These are phyloP conservation scores for Percopsis transmontana DNA, from an alignment of 2,113 vertebrate genomes.

Conservation along the genomic window DNA sequence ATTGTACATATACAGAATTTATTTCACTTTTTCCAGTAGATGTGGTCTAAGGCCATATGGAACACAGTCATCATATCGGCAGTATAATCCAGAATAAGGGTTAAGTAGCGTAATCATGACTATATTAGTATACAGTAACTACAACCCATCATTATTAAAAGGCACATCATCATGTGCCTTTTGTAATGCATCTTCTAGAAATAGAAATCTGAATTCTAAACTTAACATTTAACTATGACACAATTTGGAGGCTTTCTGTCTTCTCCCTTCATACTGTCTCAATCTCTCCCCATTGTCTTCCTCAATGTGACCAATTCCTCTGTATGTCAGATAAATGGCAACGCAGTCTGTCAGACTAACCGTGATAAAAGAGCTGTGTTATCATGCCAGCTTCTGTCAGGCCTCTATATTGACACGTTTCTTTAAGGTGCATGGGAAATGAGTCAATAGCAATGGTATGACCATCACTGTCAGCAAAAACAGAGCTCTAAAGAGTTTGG, in stretches of 20 bases:
- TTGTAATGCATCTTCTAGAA: not conserved
- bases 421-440: constrained; percentile 15
- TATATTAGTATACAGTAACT: not conserved
- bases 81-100: not conserved
- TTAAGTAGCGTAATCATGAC: not conserved
- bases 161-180: not conserved
- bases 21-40: constrained; percentile 30
- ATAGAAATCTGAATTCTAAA: not conserved
- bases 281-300: constrained; percentile 3
- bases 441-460: constrained; percentile 4
- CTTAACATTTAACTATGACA: not conserved
- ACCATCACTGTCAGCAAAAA: constrained; percentile 25
- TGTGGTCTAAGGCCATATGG: constrained; percentile 9
- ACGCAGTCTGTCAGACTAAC: constrained; percentile 9
- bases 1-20: not conserved
- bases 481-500: not conserved
- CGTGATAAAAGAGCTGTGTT: constrained; percentile 9
- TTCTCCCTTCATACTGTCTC: not conserved
- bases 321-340: constrained; percentile 7
- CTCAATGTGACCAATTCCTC: constrained; percentile 10
- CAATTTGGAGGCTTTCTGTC: constrained; percentile 10
- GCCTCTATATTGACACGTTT: constrained; percentile 12
- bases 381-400: constrained; percentile 12
- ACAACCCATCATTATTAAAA: too few species aligned
- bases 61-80: not conserved